phyloP scores from a whole-genome alignment of 2,113 vertebrate species.

The Ailuropoda melanoleuca region DNA sequence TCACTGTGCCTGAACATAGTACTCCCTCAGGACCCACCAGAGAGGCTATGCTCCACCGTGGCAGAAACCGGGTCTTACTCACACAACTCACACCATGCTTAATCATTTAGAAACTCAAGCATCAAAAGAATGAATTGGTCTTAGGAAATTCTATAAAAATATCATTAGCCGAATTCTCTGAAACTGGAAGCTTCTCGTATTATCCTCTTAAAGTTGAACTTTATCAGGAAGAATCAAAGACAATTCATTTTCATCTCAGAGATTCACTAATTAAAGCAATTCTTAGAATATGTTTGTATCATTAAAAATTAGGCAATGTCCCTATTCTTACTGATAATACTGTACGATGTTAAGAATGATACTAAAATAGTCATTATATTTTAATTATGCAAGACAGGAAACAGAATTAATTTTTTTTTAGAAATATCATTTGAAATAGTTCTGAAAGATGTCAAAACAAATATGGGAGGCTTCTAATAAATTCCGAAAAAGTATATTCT shows the following conservation, averaged over 20 bases:
- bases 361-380: not conserved
- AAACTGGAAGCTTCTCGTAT: not conserved
- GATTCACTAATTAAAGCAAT: not conserved
- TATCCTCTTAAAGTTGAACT: not conserved
- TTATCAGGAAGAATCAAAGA: slow-evolving; percentile 11
- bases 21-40: not conserved
- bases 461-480: not conserved
- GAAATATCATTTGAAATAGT: not conserved
- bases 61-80: not conserved
- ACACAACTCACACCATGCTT: not conserved
- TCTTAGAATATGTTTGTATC: not conserved
- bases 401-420: not conserved
- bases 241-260: not conserved
- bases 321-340: not conserved
- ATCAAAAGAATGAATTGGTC: not conserved
- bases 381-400: not conserved
- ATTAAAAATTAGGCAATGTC: not conserved
- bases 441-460: not conserved
- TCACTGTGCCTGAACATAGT: not conserved
- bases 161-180: not conserved
- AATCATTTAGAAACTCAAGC: not conserved
- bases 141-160: not conserved
- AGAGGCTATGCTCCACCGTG: not conserved
- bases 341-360: not conserved
- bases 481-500: not conserved